Base-by-base conservation (phyloP, 2,888 invertebrate genomes). In the Dolichomitus sp. region DNA sequence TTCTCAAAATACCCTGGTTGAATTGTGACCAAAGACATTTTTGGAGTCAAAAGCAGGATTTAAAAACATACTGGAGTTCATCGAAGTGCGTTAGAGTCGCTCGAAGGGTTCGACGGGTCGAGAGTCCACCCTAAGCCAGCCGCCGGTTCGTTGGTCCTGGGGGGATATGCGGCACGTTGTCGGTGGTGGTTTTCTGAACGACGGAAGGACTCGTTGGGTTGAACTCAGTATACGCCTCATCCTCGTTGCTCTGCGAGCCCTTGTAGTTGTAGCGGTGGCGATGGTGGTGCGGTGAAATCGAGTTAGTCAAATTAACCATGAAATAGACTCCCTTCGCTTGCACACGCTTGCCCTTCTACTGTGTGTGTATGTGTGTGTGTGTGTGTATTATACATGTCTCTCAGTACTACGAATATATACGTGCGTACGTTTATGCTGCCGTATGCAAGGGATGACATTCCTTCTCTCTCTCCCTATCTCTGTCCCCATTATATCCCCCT, bases 271-370 rank as follows among this genome's bases (percentile, higher is more conserved):
- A 84, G 42, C 63, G 80, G 80, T 80, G 87, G 42, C 79, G 86
- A 85, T 80, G 84, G 54, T 75, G 81, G 81, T 80, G 87, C 87
- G 89, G 88, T 88, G 88, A 91, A 93, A 93, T 93, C 92, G 90
- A 91, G 92, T 93, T 93, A 92, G 92, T 89, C 91, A 93, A 94
- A 94, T 94, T 93, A 93, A 93, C 92, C 94, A 93, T 93, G 93
- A 94, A 94, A 94, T 94, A 94, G 94, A 94, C 93, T 93, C 93
- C 90, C 92, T 91, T 89, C 90, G 89, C 91, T 91, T 90, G 73
- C 57, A 89, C 90, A 88, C 90, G 91, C 90, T 91, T 89, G 87
- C 80, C 77, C 81, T 70, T 75, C 61, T 70, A 30, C 76, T 68
- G 61, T 52, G 40, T 66, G 57, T 42, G 42, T 75, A 63, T 42